Evolutionary conservation across 2,113 vertebrate genomes (phyloP).

Genomic region (Barnardius zonarius): DNA sequence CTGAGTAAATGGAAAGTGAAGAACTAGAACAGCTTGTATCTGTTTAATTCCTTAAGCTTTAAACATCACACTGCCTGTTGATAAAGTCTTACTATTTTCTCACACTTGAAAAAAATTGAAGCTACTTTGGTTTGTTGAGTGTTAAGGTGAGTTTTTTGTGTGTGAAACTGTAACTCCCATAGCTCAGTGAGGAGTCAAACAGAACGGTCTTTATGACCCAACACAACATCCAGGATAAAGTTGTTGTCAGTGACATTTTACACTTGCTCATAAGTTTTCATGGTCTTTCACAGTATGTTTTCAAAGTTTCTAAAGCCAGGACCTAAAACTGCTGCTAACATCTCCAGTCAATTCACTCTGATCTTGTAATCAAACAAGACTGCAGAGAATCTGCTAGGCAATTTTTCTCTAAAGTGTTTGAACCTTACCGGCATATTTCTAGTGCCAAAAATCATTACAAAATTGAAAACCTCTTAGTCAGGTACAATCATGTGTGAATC

Average conservation of each 20-base stretch:
- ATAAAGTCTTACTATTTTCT: background rate
- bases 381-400: slow-evolving; percentile 2
- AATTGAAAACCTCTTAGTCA: slow-evolving; percentile 37
- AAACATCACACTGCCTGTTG: background rate
- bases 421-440: slow-evolving; percentile 59
- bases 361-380: slow-evolving; percentile 40
- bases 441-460: slow-evolving; percentile 55
- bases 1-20: background rate
- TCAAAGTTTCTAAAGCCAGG: slow-evolving; percentile 6
- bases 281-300: background rate
- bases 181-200: background rate
- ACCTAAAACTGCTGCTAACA: background rate
- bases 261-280: background rate
- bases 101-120: background rate
- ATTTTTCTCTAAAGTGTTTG: slow-evolving; percentile 22
- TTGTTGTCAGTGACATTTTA: background rate
- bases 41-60: background rate
- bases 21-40: background rate
- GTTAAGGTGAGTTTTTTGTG: background rate
- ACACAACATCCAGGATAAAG: background rate
- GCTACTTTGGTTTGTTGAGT: background rate
- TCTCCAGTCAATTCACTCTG: slow-evolving; percentile 31
- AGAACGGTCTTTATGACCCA: background rate
- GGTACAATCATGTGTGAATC: slow-evolving; percentile 52
- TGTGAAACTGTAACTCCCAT: background rate